Evolutionary conservation across 2,797 vertebrate species (phyloP).

Genomic region (Triplophysa yarkandensis): DNA sequence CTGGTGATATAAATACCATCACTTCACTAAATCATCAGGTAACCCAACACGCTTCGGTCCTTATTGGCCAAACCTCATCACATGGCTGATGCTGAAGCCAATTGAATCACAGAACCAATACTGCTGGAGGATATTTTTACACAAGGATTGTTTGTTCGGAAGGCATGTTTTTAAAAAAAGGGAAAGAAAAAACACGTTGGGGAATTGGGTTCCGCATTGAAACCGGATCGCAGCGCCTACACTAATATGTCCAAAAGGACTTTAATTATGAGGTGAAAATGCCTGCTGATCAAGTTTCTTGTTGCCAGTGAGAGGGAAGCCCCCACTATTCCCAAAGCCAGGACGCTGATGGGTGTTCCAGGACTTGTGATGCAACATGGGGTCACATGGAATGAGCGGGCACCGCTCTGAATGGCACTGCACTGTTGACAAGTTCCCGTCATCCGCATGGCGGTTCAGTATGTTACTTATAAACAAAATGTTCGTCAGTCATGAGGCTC

Average conservation of each 20-base stretch:
- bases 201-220: slow-evolving; percentile 61
- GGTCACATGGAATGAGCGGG: slow-evolving; percentile 35
- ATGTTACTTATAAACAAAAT: slow-evolving; percentile 18
- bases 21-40: slow-evolving; percentile 73
- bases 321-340: slow-evolving; percentile 48
- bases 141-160: slow-evolving; percentile 73
- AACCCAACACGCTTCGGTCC: slow-evolving; percentile 71
- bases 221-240: slow-evolving; percentile 70
- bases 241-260: slow-evolving; percentile 78
- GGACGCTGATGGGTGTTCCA: slow-evolving; percentile 45
- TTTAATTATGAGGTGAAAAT: slow-evolving; percentile 79
- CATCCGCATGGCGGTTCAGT: slow-evolving; percentile 26
- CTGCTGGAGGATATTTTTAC: slow-evolving; percentile 70
- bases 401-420: slow-evolving; percentile 21
- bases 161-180: slow-evolving; percentile 68
- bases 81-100: slow-evolving; percentile 65
- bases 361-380: slow-evolving; percentile 50
- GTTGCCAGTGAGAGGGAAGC: slow-evolving; percentile 58
- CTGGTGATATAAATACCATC: slow-evolving; percentile 80
- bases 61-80: slow-evolving; percentile 74
- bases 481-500: slow-evolving; percentile 16
- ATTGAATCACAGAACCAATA: slow-evolving; percentile 58
- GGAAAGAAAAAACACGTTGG: slow-evolving; percentile 42
- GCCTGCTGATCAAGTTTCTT: slow-evolving; percentile 71
- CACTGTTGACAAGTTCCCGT: slow-evolving; percentile 14